Evolutionary conservation across 2,888 invertebrate genomes (phyloP), one percentile per base, ranked within the genome.

Genomic region (Phorcus lineatus): DNA sequence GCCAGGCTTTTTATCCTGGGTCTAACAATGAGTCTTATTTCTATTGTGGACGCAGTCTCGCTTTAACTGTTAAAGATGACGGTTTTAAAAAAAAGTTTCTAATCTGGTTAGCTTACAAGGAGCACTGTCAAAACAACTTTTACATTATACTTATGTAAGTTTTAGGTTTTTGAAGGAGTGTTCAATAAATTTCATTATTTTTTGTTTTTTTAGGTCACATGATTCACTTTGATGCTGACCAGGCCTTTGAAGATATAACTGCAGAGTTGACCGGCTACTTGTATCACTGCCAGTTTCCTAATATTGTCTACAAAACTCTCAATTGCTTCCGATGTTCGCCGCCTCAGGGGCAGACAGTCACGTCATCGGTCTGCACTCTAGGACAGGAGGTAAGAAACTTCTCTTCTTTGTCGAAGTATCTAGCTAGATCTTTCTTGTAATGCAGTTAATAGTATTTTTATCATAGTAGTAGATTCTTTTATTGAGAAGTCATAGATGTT

Each of bases 221-320:
- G 81, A 87, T 91, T 36, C 90, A 91, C 77, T 88, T 90, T 83
- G 85, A 87, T 70, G 88, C 87, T 9, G 89, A 90, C 78, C 82
- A 86, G 57, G 90, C 88, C 0, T 91, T 91, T 79, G 81, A 84
- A 74, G 88, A 87, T 76, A 79, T 82, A 3, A 86, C 83, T 57
- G 80, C 84, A 52, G 82, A 85, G n/a, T 81, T 88, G 19, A 55
- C 85, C 17, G 88, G 86, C 0, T 91, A 89, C 82, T 84, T 91
- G 76, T 84, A 88, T 79, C 88, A 90, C 80, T 91, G 91, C 74
- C 90, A 90, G 83, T 91, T 90, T 78, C 91, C 91, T 11, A 89
- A 88, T 76, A 83, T 89, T 19, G 87, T 87, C 24, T 90, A 88
- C 84, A 90, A 90, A 81, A 80, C 85, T 16, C 82, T 91, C 31